A percentile compares a stretch with the other conserved stretches of the same genome.
phyloP scores from a whole-genome alignment of 2,797 vertebrate species.

The Halcyon chelicuti region DNA sequence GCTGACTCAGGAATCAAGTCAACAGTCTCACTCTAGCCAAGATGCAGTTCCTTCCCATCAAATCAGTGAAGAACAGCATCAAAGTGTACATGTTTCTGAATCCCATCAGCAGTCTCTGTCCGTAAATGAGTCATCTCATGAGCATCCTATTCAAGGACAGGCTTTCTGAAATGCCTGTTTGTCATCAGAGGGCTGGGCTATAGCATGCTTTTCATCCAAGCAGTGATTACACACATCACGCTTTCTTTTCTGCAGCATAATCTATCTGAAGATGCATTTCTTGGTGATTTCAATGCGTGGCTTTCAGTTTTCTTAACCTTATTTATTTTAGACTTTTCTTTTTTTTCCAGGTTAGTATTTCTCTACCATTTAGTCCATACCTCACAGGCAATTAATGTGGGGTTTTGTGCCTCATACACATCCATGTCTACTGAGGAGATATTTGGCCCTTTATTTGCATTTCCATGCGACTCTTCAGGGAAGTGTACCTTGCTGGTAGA shows the following conservation, averaged over 20 bases:
- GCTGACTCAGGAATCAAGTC: slow-evolving; percentile 71
- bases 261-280: background rate
- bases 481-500: background rate
- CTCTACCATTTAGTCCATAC: background rate
- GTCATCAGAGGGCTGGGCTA: background rate
- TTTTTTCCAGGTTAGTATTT: background rate
- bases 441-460: background rate
- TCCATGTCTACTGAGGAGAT: background rate
- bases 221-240: rapidly evolving
- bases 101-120: slow-evolving; percentile 80
- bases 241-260: background rate
- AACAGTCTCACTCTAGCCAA: slow-evolving; percentile 74
- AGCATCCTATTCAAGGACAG: slow-evolving; percentile 81
- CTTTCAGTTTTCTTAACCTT: background rate
- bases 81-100: slow-evolving; percentile 77
- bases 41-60: slow-evolving; percentile 67
- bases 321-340: slow-evolving; percentile 9
- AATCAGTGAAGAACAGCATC: slow-evolving; percentile 77
- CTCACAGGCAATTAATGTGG: background rate
- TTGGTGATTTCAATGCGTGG: background rate
- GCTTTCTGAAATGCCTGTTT: slow-evolving; percentile 82
- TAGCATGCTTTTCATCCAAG: background rate
- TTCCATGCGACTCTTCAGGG: background rate
- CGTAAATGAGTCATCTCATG: slow-evolving; percentile 80
- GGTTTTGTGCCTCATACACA: background rate